phyloP scores from a whole-genome alignment of 2,888 invertebrate species.

The Geophilus truncorum region DNA sequence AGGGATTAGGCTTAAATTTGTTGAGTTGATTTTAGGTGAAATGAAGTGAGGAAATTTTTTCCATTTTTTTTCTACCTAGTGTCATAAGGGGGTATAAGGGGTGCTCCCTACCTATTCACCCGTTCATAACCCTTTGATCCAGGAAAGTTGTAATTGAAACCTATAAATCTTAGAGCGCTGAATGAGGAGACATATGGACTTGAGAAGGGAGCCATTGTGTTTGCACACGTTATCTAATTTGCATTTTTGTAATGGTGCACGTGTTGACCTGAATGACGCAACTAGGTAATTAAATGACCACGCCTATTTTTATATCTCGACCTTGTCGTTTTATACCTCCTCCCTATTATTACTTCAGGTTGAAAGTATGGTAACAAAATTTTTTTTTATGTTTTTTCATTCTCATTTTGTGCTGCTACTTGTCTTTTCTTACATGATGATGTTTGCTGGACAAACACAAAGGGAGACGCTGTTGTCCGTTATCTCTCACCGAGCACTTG shows the following conservation, averaged over 20 bases:
- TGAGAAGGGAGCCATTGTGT: background rate
- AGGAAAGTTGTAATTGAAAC: constrained; percentile 3
- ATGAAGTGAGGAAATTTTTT: background rate
- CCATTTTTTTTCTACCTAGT: too few relatives aligned
- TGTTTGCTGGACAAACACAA: background rate
- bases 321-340: background rate
- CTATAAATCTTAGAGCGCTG: background rate
- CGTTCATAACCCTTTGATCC: background rate
- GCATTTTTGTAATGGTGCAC: background rate
- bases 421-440: constrained; percentile 1
- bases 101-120: background rate
- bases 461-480: background rate
- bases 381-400: background rate
- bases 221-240: background rate
- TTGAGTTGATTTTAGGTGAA: background rate
- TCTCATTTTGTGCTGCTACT: background rate
- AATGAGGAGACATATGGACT: constrained; percentile 10
- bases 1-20: background rate
- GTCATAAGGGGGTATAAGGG: too few relatives aligned
- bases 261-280: constrained; percentile 4
- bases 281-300: background rate
- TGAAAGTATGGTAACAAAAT: background rate
- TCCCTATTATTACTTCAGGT: background rate
- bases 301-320: background rate
- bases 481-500: background rate